Evolutionary conservation across 2,888 invertebrate species (phyloP).

Genomic region (Epinotia ramella): DNA sequence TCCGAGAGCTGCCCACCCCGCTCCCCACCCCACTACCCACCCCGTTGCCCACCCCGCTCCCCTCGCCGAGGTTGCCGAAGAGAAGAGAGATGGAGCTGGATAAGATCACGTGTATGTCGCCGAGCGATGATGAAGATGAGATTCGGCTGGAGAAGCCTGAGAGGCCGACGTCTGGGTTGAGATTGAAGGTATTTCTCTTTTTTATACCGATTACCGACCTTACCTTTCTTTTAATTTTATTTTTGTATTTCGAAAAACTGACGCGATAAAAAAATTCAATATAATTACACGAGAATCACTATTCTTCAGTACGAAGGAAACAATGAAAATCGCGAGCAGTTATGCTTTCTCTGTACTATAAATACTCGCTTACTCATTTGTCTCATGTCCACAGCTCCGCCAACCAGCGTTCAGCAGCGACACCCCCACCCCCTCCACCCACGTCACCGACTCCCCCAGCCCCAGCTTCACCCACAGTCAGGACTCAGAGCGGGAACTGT

Average conservation of each 20-base stretch:
- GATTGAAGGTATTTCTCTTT: conserved; percentile 65
- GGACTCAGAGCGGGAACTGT: conserved; percentile 77
- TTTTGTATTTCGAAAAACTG: no score
- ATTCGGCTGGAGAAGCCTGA: conserved; percentile 70
- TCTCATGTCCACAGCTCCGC: conserved; percentile 77
- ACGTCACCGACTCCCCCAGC: conserved; percentile 79
- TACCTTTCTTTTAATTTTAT: no score
- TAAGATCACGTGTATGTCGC: conserved; percentile 67
- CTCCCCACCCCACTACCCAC: conserved; percentile 87
- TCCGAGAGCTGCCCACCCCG: conserved; percentile 91
- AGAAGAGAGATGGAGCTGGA: conserved; percentile 70
- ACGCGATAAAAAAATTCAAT: no score
- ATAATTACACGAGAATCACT: no score
- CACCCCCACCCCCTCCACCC: conserved; percentile 78
- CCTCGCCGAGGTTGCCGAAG: conserved; percentile 77
- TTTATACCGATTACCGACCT: no score
- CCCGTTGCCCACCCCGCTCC: conserved; percentile 88
- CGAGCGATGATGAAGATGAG: conserved; percentile 80
- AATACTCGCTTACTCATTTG: background rate
- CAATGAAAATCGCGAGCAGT: no score
- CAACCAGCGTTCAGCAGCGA: conserved; percentile 79
- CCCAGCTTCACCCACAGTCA: conserved; percentile 79
- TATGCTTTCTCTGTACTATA: background rate
- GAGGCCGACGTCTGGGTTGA: conserved; percentile 68
- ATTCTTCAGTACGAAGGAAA: no score